These are phyloP conservation scores for Plemyria rubiginata DNA, from an alignment of 2,888 invertebrate species.

Conservation along the genomic window DNA sequence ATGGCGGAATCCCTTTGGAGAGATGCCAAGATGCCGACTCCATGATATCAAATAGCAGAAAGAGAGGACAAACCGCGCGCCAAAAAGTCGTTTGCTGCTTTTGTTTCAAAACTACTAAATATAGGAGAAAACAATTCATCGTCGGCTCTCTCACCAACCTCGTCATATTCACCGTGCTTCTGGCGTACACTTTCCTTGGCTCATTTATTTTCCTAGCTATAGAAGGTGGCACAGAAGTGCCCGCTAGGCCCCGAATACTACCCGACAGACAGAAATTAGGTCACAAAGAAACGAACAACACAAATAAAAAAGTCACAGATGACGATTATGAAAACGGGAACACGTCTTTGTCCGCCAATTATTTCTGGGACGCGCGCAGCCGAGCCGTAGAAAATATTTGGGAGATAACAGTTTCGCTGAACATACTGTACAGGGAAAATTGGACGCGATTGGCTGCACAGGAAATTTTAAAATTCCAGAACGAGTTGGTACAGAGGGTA, in stretches of 20 bases:
- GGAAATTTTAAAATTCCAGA: constrained; percentile 92
- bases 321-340: constrained; percentile 74
- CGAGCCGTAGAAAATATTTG: constrained; percentile 94
- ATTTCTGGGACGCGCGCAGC: constrained; percentile 80
- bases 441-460: constrained; percentile 93
- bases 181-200: constrained; percentile 91
- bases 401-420: constrained; percentile 94
- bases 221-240: constrained; percentile 88
- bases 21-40: constrained; percentile 83
- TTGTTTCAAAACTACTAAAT: constrained; percentile 84
- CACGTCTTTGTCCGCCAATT: constrained; percentile 74
- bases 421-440: constrained; percentile 95
- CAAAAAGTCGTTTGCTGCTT: constrained; percentile 83
- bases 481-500: constrained; percentile 91
- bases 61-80: constrained; percentile 75
- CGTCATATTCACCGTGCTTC: constrained; percentile 91
- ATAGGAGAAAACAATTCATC: constrained; percentile 85
- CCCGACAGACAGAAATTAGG: constrained; percentile 80
- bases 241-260: constrained; percentile 77
- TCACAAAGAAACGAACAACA: constrained; percentile 77
- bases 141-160: constrained; percentile 92
- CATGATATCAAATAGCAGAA: constrained; percentile 79
- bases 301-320: constrained; percentile 68
- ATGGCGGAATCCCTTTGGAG: constrained; percentile 82
- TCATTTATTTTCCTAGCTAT: constrained; percentile 94